phyloP scores from a whole-genome alignment of 1,140 invertebrate species.

The Drosophila azteca region DNA sequence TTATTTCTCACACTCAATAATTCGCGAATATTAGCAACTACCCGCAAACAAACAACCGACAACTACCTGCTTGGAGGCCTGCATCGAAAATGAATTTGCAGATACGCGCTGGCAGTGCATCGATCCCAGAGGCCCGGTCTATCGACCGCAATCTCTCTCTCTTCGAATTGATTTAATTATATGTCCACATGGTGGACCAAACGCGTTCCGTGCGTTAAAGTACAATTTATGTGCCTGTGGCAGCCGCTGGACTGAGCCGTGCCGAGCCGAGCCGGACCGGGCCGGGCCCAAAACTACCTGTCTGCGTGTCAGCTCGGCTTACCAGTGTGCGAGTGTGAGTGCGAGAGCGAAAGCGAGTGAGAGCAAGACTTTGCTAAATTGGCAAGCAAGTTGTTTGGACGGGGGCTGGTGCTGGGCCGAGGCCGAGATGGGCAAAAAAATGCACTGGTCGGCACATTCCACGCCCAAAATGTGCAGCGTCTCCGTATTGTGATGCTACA shows the following conservation, averaged over 20 bases:
- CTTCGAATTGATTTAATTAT: conserved; percentile 70
- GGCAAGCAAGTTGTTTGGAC: conserved; percentile 12
- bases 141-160: conserved; percentile 18
- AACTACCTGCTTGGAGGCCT: conserved; percentile 41
- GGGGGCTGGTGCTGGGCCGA: conserved; percentile 9
- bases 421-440: conserved; percentile 45
- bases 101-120: conserved; percentile 24
- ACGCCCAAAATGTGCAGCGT: conserved; percentile 49
- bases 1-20: neutral
- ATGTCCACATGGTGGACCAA: conserved; percentile 30
- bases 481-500: conserved; percentile 14
- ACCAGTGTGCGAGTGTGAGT: conserved; percentile 33
- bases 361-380: conserved; percentile 21
- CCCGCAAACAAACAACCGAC: neutral
- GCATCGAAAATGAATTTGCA: conserved; percentile 51
- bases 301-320: conserved; percentile 21
- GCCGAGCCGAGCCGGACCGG: neutral
- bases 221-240: conserved; percentile 66
- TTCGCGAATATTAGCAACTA: neutral
- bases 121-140: conserved; percentile 25
- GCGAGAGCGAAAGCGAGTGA: neutral
- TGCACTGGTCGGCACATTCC: conserved; percentile 71
- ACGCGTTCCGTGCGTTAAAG: conserved; percentile 56
- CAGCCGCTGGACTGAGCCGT: conserved; percentile 14
- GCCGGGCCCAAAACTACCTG: conserved; percentile 55